Conservation (phyloP, 2,888 invertebrate genomes). For the Hypolimnas misippus region DNA sequence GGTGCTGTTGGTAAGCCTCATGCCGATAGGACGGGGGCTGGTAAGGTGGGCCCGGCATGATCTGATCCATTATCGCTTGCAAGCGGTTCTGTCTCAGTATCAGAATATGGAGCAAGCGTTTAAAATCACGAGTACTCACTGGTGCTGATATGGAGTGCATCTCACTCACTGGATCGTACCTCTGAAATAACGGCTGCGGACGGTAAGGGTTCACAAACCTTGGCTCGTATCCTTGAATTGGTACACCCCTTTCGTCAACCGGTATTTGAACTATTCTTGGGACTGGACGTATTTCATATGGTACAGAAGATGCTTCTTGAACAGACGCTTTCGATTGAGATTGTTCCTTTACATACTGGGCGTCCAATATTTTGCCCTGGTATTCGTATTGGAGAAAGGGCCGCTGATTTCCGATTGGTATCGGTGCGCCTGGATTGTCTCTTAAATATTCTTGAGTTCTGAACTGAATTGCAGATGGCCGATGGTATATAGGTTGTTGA, state of each 20-base stretch:
- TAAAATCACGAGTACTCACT: conserved; percentile 88
- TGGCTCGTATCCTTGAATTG: conserved; percentile 70
- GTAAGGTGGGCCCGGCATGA: conserved; percentile 64
- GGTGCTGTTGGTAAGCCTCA: conserved; percentile 56
- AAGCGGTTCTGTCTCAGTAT: conserved; percentile 86
- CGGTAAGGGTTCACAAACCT: conserved; percentile 70
- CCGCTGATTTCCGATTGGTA: conserved; percentile 80
- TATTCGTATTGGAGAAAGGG: conserved; percentile 78
- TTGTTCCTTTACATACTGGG: conserved; percentile 68
- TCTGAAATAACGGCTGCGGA: conserved; percentile 52
- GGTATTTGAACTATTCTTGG: conserved; percentile 74
- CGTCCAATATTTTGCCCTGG: conserved; percentile 78
- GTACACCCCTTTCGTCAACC: conserved; percentile 76
- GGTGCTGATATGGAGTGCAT: conserved; percentile 87
- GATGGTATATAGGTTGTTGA: conserved; percentile 69
- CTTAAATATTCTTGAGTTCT: conserved; percentile 76
- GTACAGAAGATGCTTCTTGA: conserved; percentile 63
- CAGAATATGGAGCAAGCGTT: conserved; percentile 86
- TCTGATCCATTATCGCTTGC: conserved; percentile 82
- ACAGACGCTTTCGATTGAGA: conserved; percentile 58
- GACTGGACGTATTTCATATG: conserved; percentile 69
- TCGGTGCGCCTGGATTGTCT: conserved; percentile 76
- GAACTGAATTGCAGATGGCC: conserved; percentile 70
- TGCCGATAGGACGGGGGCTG: conserved; percentile 62
- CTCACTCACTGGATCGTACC: conserved; percentile 80